Evolutionary conservation across 2,888 invertebrate genomes (phyloP).

Genomic region (Clivina fossor): DNA sequence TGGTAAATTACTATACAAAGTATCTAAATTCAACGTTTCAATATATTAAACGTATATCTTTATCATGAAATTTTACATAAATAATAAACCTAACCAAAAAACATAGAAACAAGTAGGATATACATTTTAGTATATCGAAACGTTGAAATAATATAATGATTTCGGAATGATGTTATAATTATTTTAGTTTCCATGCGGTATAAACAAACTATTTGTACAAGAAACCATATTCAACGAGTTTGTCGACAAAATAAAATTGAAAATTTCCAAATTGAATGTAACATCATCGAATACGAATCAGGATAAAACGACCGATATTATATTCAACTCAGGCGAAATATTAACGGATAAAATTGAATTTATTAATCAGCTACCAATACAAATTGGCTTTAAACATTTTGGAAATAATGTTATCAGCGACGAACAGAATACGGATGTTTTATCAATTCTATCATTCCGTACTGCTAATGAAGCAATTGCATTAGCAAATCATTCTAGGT

Average conservation of each 20-base stretch:
- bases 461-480: slow-evolving; percentile 59
- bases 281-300: slow-evolving; percentile 4
- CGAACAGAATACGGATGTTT: slow-evolving; percentile 47
- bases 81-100: no score
- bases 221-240: slow-evolving; percentile 56
- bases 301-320: slow-evolving; percentile 50
- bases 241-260: slow-evolving; percentile 52
- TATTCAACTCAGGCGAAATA: slow-evolving; percentile 50
- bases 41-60: no score
- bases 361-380: slow-evolving; percentile 41
- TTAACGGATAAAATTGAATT: slow-evolving; percentile 42
- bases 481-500: slow-evolving; percentile 57
- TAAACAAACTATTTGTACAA: slow-evolving; percentile 57
- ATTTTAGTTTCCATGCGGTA: slow-evolving; percentile 56
- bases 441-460: slow-evolving; percentile 56
- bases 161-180: slow-evolving; percentile 26
- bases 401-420: slow-evolving; percentile 43
- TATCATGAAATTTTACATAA: no score
- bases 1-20: no score
- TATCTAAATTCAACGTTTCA: no score
- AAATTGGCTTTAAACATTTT: slow-evolving; percentile 45
- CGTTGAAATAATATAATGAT: slow-evolving; percentile 15
- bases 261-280: slow-evolving; percentile 50
- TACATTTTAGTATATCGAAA: no score
- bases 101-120: no score